Base-by-base conservation (phyloP, 2,113 vertebrate species). In the Anolis carolinensis region DNA sequence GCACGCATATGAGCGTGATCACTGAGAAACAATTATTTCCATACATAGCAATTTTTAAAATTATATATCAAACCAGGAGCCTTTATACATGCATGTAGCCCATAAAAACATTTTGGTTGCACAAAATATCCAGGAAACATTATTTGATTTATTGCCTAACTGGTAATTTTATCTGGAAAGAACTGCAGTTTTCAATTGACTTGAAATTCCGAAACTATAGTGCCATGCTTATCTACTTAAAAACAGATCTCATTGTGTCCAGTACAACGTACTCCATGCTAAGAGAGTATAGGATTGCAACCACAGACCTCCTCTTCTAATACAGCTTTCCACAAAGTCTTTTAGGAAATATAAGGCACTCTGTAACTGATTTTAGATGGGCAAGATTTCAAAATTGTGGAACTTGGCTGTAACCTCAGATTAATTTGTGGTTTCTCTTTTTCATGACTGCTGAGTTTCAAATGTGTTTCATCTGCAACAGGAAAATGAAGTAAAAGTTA, bases 341-440 rank as follows among this genome's bases (percentile, higher is more conserved):
- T 82, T 67, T 82, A 59, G 82, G 30, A 80, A 87, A 1, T 85
- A 70, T 50, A 89, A 44, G 68, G 71, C 80, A 1, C 62, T 83
- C 88, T 79, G 52, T 76, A 80, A 85, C 55, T 93, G 91, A 89
- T 88, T 92, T 90, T 85, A 48, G 55, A 55, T 82, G 67, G 52
- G 36, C 86, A 83, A 67, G 74, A 87, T 86, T 85, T 74, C 68
- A 78, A 10, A 67, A 72, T 83, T 89, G 71, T 50, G 79, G 83
- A 90, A 83, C 63, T 81, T 82, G 77, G 9, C 84, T 67, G 36
- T 91, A 74, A 63, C 81, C 18, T 83, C 50, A 62, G 62, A 80
- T 6, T 1, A 34, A 1, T 81, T 90, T 62, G 25, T 88, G 85
- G 72, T 79, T 86, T 10, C 30, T 83, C 75, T 74, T 27, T 4